Conservation (phyloP, 37 sponge, comb jelly and placozoan genomes). For the Sycon ciliatum region DNA sequence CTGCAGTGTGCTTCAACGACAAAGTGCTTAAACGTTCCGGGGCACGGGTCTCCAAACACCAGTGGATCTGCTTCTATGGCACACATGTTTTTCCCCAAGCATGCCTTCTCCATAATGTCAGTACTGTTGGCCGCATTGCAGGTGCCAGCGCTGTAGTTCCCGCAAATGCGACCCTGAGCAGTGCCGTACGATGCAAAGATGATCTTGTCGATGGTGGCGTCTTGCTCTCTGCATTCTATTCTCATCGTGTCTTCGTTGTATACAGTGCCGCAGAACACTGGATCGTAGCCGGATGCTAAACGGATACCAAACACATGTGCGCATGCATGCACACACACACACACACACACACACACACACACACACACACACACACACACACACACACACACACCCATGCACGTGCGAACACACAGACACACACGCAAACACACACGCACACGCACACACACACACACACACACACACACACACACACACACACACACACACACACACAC, state of each 20-base stretch:
- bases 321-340: too few species aligned
- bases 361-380: too few species aligned
- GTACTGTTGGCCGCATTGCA: not conserved
- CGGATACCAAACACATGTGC: too few species aligned
- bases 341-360: too few species aligned
- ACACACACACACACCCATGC: too few species aligned
- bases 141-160: not conserved
- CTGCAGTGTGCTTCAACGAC: not conserved
- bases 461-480: conserved; percentile 29
- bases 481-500: not conserved
- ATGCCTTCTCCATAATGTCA: not conserved
- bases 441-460: conserved; percentile 24
- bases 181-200: not conserved
- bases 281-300: too few species aligned
- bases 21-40: not conserved
- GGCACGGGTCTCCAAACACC: not conserved
- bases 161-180: not conserved
- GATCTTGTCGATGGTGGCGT: not conserved
- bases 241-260: not conserved
- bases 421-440: too few species aligned
- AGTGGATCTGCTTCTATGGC: not conserved
- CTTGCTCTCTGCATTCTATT: not conserved
- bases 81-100: not conserved
- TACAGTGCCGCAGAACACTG: not conserved
- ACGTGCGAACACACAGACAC: too few species aligned